These are phyloP conservation scores for Holacanthella duospinosa DNA, from an alignment of 2,888 invertebrate species.

Conservation along the genomic window DNA sequence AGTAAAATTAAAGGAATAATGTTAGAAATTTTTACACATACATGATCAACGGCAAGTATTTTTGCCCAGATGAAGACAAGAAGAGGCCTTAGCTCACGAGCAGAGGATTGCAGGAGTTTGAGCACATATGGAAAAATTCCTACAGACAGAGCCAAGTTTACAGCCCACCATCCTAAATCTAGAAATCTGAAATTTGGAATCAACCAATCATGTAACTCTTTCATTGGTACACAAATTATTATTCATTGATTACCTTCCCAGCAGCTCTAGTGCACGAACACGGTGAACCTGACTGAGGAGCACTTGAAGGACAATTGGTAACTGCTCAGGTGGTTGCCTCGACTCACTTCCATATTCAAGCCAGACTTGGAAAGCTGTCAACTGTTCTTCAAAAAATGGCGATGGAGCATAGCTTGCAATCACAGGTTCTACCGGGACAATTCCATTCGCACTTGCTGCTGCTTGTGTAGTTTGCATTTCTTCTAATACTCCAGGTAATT, in stretches of 20 bases:
- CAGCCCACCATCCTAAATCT: constrained; percentile 92
- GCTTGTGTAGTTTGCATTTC: constrained; percentile 14
- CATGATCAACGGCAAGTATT: constrained; percentile 89
- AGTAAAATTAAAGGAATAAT: background rate
- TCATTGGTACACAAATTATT: background rate
- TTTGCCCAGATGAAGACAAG: constrained; percentile 99
- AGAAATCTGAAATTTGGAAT: constrained; percentile 57
- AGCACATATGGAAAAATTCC: constrained; percentile 98
- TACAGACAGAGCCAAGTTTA: constrained; percentile 86
- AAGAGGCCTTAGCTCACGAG: constrained; percentile 78
- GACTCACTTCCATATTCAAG: constrained; percentile 65
- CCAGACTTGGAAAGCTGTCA: constrained; percentile 96
- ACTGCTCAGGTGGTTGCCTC: constrained; percentile 83
- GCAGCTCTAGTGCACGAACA: constrained; percentile 80
- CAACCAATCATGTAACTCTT: background rate
- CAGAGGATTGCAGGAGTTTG: constrained; percentile 88
- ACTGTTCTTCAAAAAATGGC: constrained; percentile 87
- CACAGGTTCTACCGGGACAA: constrained; percentile 8
- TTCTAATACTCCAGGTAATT: constrained; percentile 55
- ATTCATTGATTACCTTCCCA: constrained; percentile 54
- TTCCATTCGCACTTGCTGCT: constrained; percentile 2
- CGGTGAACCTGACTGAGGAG: constrained; percentile 63
- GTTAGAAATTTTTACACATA: constrained; percentile 45
- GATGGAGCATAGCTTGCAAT: constrained; percentile 50
- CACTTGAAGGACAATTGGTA: constrained; percentile 75